Percentiles rank a stretch among this genome's conserved stretches.
phyloP scores from a whole-genome alignment of 2,113 vertebrate species.

The Manacus vitellinus region DNA sequence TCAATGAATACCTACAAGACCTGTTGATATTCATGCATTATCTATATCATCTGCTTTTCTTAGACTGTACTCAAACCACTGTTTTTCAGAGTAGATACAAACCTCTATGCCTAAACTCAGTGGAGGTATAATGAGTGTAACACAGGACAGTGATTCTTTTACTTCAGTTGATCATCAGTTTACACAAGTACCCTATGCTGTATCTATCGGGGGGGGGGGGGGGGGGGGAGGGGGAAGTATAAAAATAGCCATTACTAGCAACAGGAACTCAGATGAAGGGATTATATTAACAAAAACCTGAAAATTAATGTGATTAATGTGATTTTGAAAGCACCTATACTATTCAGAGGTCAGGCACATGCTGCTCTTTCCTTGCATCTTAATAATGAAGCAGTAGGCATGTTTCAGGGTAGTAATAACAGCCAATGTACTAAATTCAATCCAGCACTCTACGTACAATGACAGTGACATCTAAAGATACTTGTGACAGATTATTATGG shows the following conservation, averaged over 20 bases:
- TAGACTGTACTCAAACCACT: neutral
- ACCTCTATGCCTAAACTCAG: neutral
- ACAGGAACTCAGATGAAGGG: neutral
- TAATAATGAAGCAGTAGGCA: neutral
- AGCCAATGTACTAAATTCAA: neutral
- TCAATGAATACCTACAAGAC: neutral
- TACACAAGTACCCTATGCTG: neutral
- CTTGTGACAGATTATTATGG: constrained; percentile 21
- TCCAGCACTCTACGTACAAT: neutral
- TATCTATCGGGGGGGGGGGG: neutral
- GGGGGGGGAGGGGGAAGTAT: neutral
- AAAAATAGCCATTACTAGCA: neutral
- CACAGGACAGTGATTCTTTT: neutral
- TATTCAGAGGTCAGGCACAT: neutral
- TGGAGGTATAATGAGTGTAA: neutral
- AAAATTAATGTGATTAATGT: neutral
- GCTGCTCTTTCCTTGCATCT: neutral
- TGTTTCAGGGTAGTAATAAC: constrained; percentile 3
- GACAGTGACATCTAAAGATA: neutral
- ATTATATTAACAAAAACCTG: neutral
- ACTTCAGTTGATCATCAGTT: neutral
- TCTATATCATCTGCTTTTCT: neutral
- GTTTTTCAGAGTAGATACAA: neutral
- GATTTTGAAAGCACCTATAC: neutral
- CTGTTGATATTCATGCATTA: neutral